Evolutionary conservation across 1,140 invertebrate species (phyloP), one percentile per base, ranked within the genome.

Genomic region (Neodiprion virginianus): DNA sequence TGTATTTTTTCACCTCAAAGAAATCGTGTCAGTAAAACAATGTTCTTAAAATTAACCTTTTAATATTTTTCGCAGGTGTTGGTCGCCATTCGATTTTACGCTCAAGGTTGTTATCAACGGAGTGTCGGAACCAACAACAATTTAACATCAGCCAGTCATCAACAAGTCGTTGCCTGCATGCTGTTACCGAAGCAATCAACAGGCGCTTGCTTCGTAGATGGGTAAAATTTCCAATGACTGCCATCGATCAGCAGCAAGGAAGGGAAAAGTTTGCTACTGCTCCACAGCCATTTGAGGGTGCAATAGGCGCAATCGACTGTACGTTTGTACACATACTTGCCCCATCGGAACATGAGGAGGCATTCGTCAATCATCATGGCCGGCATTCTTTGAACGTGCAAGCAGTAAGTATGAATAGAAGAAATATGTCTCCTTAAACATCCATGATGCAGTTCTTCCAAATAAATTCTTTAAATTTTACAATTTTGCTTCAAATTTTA

Each of bases 231-330:
- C 67, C 67, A 12, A 69, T 1, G 67, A 69, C 67, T n/a, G 10
- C 21, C 10, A 23, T 14, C 12, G 67, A 10, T 11, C 12, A 1
- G 67, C 67, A 69, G 67, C 67, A 69, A 69, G 67, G 12, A 69
- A 14, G 67, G 21, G 10, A 14, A 69, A 10, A 14, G 23, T 69
- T 69, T 69, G 10, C 10, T 1, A 69, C 14, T 69, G 67, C 67
- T n/a, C 10, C 67, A 12, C 1, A 69, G 23, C 67, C 67, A n/a
- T 69, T 69, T 28, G 67, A 69, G 10, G 67, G 67, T 14, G 67
- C 67, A 14, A 69, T 69, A n/a, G 67, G 67, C 12, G 67, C 67
- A 21, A 69, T 69, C 10, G 67, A 69, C 23, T 69, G 67, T 21
- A 69, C 67, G 10, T n/a, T 11, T 61, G 10, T 61, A n/a, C 10